Conservation (phyloP, 92 coral and sea anemone genomes). For the Nematostella vectensis region DNA sequence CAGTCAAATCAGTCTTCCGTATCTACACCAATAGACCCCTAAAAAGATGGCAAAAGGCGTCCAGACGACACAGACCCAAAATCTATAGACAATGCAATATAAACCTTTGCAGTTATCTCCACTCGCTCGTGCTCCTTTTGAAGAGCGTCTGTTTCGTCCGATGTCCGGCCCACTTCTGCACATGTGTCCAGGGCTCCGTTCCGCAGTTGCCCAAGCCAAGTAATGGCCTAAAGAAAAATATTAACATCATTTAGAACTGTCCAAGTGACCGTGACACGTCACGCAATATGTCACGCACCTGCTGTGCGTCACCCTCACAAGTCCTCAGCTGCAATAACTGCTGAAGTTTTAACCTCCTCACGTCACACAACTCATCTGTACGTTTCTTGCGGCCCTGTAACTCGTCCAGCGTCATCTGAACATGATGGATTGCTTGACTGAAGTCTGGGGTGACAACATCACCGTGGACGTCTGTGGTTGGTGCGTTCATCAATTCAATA, state of each 20-base stretch:
- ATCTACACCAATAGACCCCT: too few species aligned
- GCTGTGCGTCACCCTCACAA: constrained; percentile 88
- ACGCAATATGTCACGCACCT: too few species aligned
- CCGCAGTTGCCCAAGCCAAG: constrained; percentile 77
- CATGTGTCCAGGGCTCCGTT: constrained; percentile 64
- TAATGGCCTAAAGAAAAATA: background rate
- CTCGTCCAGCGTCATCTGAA: constrained; percentile 77
- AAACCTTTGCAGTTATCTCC: constrained; percentile 89
- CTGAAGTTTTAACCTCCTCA: constrained; percentile 85
- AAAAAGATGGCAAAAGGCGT: too few species aligned
- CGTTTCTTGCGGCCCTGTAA: constrained; percentile 80
- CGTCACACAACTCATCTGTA: constrained; percentile 92
- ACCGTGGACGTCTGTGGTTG: constrained; percentile 55
- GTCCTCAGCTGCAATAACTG: constrained; percentile 91
- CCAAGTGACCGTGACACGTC: background rate
- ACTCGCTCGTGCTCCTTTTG: constrained; percentile 91
- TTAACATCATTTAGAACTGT: background rate
- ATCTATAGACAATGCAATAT: too few species aligned
- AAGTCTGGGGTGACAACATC: constrained; percentile 68
- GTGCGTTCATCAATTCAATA: constrained; percentile 58
- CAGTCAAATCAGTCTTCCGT: too few species aligned
- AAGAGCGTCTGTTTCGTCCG: constrained; percentile 69
- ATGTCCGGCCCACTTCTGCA: constrained; percentile 79
- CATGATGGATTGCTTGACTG: constrained; percentile 60
- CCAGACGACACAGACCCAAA: too few species aligned